These are phyloP conservation scores for Schrankia costaestrigalis DNA, from an alignment of 2,888 invertebrate genomes.

Conservation along the genomic window DNA sequence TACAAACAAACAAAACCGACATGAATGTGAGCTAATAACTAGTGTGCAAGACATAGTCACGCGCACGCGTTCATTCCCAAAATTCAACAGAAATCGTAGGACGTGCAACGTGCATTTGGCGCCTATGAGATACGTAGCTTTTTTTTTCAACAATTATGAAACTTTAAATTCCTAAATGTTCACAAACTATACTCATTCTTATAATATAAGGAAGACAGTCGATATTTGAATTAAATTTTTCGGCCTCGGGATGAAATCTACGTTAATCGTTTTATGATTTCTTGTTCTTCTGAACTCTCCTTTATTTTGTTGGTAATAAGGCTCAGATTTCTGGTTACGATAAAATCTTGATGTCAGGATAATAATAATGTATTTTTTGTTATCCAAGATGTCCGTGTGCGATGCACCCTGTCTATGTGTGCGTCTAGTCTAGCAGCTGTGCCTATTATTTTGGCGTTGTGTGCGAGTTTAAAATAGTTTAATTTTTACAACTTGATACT, in stretches of 20 bases:
- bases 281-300: slow-evolving; percentile 23
- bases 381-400: slow-evolving; percentile 67
- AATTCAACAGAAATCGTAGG: slow-evolving; percentile 56
- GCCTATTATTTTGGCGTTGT: slow-evolving; percentile 70
- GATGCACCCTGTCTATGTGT: slow-evolving; percentile 67
- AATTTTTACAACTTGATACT: slow-evolving; percentile 49
- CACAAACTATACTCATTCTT: slow-evolving; percentile 38
- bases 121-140: slow-evolving; percentile 69
- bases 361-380: slow-evolving; percentile 78
- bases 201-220: slow-evolving; percentile 18
- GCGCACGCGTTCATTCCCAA: slow-evolving; percentile 41
- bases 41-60: slow-evolving; percentile 28
- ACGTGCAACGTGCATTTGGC: slow-evolving; percentile 73
- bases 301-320: slow-evolving; percentile 22
- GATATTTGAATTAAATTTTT: slow-evolving; percentile 27
- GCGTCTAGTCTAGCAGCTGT: slow-evolving; percentile 72
- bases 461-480: slow-evolving; percentile 50
- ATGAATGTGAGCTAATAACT: slow-evolving; percentile 24
- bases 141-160: slow-evolving; percentile 70
- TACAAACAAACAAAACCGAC: slow-evolving; percentile 7
- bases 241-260: slow-evolving; percentile 59
- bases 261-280: slow-evolving; percentile 59
- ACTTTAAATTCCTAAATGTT: slow-evolving; percentile 58
- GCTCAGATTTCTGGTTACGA: slow-evolving; percentile 34
- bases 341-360: slow-evolving; percentile 60